A percentile compares a stretch with the other conserved stretches of the same genome.
Conservation (phyloP, 2,888 invertebrate genomes). For the Drosophila cracens region DNA sequence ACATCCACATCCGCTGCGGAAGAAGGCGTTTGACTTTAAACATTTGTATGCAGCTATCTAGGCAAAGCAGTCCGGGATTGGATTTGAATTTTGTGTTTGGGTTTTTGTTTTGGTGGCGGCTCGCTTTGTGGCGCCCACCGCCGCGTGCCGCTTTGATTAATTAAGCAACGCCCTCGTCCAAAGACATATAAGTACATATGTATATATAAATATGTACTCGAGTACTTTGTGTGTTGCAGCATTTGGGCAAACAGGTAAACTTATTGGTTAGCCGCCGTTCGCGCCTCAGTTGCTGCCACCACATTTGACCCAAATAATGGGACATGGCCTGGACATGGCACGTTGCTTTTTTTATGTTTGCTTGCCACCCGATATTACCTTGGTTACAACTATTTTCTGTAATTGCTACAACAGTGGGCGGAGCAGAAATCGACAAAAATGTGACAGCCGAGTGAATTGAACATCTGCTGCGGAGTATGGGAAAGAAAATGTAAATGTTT, state of each 20-base stretch:
- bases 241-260: slow-evolving; percentile 37
- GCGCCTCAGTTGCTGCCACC: slow-evolving; percentile 27
- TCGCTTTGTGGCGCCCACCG: slow-evolving; percentile 76
- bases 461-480: slow-evolving; percentile 29
- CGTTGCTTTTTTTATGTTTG: slow-evolving; percentile 37
- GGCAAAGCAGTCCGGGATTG: slow-evolving; percentile 58
- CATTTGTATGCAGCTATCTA: slow-evolving; percentile 64
- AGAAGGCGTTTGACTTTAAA: slow-evolving; percentile 66
- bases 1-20: slow-evolving; percentile 75
- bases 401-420: slow-evolving; percentile 33
- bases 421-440: slow-evolving; percentile 14
- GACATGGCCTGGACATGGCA: slow-evolving; percentile 49
- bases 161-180: slow-evolving; percentile 58
- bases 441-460: slow-evolving; percentile 41
- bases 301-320: slow-evolving; percentile 47
- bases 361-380: slow-evolving; percentile 37
- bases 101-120: slow-evolving; percentile 44
- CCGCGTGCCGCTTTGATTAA: slow-evolving; percentile 76
- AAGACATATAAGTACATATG: slow-evolving; percentile 11
- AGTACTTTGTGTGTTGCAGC: slow-evolving; percentile 14
- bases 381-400: slow-evolving; percentile 37
- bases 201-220: background rate
- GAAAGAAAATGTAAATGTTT: background rate
- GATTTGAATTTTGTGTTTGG: slow-evolving; percentile 11
- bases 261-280: slow-evolving; percentile 39